Percentiles rank a stretch among this genome's conserved stretches.
phyloP scores from a whole-genome alignment of 2,113 vertebrate genomes.

The Catagonus wagneri region DNA sequence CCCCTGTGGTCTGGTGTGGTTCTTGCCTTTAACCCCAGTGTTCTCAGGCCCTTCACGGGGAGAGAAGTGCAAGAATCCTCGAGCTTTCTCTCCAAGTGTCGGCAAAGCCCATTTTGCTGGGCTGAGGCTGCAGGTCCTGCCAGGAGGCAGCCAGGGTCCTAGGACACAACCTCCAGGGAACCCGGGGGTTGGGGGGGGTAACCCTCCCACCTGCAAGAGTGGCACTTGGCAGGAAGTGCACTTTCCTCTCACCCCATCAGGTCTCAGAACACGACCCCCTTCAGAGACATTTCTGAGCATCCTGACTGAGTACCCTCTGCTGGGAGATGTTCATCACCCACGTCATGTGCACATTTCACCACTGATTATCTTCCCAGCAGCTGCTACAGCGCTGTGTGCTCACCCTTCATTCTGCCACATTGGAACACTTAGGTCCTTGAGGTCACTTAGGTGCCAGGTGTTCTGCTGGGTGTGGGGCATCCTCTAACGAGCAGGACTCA shows the following conservation, averaged over 20 bases:
- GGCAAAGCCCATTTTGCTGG: not conserved
- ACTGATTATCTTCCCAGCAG: not conserved
- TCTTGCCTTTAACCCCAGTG: not conserved
- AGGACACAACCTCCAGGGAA: not conserved
- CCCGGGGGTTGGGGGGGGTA: no score
- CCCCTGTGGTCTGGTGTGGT: not conserved
- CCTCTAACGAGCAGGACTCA: not conserved
- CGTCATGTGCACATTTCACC: not conserved
- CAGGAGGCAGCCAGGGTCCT: not conserved
- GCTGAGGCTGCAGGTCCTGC: not conserved
- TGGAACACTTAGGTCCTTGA: not conserved
- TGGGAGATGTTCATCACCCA: not conserved
- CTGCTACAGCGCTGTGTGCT: no score
- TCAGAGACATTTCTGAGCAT: not conserved
- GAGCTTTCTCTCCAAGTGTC: not conserved
- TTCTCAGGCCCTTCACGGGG: not conserved
- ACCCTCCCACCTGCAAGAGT: not conserved
- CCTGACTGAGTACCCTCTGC: not conserved
- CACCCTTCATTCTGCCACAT: no score
- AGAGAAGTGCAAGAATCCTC: not conserved
- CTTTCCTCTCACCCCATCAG: not conserved
- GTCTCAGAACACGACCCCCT: not conserved
- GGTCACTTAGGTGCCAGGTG: not conserved
- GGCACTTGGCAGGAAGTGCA: no score
- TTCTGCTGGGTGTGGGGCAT: not conserved